phyloP scores from a whole-genome alignment of 2,888 invertebrate species.

The Orgyia antiqua region DNA sequence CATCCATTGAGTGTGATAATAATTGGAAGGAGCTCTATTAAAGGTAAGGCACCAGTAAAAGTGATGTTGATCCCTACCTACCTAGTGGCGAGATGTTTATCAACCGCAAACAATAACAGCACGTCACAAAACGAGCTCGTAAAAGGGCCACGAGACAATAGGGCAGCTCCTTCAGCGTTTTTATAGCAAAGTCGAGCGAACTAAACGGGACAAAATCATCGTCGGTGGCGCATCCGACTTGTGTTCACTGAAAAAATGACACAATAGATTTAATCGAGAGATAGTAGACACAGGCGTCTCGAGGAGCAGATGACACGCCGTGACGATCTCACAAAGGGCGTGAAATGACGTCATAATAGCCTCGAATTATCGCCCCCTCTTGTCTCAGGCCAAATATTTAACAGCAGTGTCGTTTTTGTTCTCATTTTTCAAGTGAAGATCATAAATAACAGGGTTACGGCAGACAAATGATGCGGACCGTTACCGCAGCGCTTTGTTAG shows the following conservation, averaged over 20 bases:
- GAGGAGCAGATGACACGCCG: conserved; percentile 75
- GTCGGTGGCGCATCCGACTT: conserved; percentile 76
- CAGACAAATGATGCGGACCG: conserved; percentile 72
- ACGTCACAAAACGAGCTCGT: conserved; percentile 71
- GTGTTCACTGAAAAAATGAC: conserved; percentile 67
- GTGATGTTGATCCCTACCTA: conserved; percentile 74
- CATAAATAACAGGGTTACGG: conserved; percentile 71
- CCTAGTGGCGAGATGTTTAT: conserved; percentile 76
- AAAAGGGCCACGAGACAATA: conserved; percentile 74
- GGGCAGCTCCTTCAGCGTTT: conserved; percentile 67
- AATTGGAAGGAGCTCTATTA: conserved; percentile 62
- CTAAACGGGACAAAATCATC: conserved; percentile 70
- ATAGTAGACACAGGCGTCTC: conserved; percentile 74
- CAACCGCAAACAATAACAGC: conserved; percentile 77
- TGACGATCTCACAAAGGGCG: conserved; percentile 76
- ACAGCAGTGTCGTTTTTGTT: conserved; percentile 71
- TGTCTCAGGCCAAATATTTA: conserved; percentile 78
- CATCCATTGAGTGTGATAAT: conserved; percentile 47
- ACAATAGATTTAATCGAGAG: conserved; percentile 76
- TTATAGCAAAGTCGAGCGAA: conserved; percentile 68
- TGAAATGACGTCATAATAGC: conserved; percentile 78
- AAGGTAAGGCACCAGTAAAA: conserved; percentile 61
- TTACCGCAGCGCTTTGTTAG: conserved; percentile 69
- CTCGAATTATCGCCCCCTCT: conserved; percentile 77
- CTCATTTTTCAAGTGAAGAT: conserved; percentile 66